Evolutionary conservation across 2,797 vertebrate species (phyloP), one percentile per base, ranked within the genome.

Genomic region (Gastrophryne carolinensis): DNA sequence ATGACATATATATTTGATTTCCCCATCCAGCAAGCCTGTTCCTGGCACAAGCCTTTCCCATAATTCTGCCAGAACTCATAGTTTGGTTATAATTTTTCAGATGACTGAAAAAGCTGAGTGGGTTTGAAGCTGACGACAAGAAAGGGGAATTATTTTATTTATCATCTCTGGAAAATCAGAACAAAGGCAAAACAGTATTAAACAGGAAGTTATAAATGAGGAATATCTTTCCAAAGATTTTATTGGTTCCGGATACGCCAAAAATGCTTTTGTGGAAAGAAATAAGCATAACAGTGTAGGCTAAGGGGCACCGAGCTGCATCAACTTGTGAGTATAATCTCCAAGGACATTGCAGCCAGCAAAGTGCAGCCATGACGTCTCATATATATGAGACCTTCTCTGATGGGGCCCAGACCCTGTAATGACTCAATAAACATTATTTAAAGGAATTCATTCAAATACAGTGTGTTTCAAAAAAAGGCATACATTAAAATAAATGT

Each of bases 71-170:
- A 73, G 47, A 62, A 19, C 11, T 53, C 34, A 29, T 62, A 53
- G 23, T 62, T 53, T 63, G 23, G 24, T 34, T 64, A 29, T 32
- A 64, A 56, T 64, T 64, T 41, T 41, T 50, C 29, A 34, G 49
- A 24, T 72, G 41, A 23, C 30, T 63, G 49, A 54, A 62, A 29
- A 47, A 60, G 29, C n/a, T n/a, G n/a, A 62, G 27, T 13, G 15
- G n/a, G 52, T 24, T 53, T 30, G 27, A 72, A 72, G 4, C 23
- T 61, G 56, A 72, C 24, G 56, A 61, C 56, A 72, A 27, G 41
- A 72, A 49, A 50, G 56, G 50, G 17, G 5, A 21, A 53, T 53
- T 23, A 27, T 2, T 67, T 67, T 27, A 67, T 67, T 53, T 35
- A 60, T 72, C 15, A 17, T 8, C 2, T 17, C 49, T 5, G 19